Conservation (phyloP, 2,113 vertebrate genomes). For the Dipodomys ordii region DNA sequence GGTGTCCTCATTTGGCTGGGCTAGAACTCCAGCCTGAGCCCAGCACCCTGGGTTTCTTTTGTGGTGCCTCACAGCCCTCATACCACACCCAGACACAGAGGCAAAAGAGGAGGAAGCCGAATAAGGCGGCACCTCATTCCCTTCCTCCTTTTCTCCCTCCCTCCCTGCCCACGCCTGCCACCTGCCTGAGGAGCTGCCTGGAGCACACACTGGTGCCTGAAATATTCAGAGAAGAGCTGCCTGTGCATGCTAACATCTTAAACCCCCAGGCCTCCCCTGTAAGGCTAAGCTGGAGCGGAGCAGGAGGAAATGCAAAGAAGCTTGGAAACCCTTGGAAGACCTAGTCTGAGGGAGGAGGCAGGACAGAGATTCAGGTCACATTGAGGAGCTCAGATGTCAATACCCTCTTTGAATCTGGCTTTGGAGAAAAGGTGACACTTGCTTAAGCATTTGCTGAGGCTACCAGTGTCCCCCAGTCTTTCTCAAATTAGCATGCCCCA, state of each 20-base stretch:
- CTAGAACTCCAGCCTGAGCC: not conserved
- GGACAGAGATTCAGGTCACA: not conserved
- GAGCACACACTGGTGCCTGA: conserved; percentile 24
- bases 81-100: not conserved
- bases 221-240: conserved; percentile 29
- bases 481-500: not conserved
- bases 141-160: not conserved
- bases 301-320: not conserved
- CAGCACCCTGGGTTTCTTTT: not conserved
- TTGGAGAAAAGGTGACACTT: not conserved
- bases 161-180: not conserved
- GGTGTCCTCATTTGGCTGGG: not conserved
- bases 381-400: not conserved
- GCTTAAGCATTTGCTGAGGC: not conserved
- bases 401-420: not conserved
- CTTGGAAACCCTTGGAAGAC: not conserved
- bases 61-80: not conserved
- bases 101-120: conserved; percentile 45
- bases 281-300: not conserved
- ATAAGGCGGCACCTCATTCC: not conserved
- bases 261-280: not conserved
- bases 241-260: not conserved
- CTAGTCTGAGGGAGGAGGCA: not conserved
- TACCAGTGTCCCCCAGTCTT: not conserved
- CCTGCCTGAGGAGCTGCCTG: conserved; percentile 26